phyloP scores from a whole-genome alignment of 2,888 invertebrate genomes.

The Phyllotreta striolata region DNA sequence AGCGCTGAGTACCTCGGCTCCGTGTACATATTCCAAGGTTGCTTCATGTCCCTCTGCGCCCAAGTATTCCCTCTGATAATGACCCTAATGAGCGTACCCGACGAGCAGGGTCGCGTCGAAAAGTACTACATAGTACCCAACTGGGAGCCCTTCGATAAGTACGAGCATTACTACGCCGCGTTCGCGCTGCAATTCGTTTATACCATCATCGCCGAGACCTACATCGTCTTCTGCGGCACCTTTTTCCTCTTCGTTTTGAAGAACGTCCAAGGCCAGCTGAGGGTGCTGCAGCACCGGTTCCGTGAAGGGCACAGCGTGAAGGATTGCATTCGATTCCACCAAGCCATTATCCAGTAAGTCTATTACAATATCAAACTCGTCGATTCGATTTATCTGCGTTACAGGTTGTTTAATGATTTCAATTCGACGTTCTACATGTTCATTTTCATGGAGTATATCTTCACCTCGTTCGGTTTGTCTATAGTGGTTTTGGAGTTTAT shows the following conservation, averaged over 20 bases:
- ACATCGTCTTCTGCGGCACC: conserved; percentile 32
- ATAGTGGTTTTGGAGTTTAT: conserved; percentile 21
- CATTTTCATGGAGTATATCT: conserved; percentile 19
- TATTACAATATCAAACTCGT: background rate
- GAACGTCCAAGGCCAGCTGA: conserved; percentile 29
- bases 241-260: conserved; percentile 35
- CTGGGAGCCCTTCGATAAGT: conserved; percentile 44
- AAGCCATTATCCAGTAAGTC: conserved; percentile 34
- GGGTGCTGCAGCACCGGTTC: conserved; percentile 32
- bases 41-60: conserved; percentile 17
- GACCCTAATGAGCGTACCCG: conserved; percentile 33
- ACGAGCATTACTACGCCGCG: conserved; percentile 38
- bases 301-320: conserved; percentile 20
- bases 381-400: background rate
- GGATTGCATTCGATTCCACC: conserved; percentile 34
- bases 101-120: conserved; percentile 31
- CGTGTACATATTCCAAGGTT: conserved; percentile 39
- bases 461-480: conserved; percentile 27
- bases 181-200: conserved; percentile 41
- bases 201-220: conserved; percentile 34
- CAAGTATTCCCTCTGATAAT: conserved; percentile 36
- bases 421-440: conserved; percentile 17
- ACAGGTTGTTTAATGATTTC: conserved; percentile 12
- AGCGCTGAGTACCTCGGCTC: conserved; percentile 27
- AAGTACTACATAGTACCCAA: conserved; percentile 41